Conservation (phyloP, 2,888 invertebrate species). For the Odiellus spinosus region DNA sequence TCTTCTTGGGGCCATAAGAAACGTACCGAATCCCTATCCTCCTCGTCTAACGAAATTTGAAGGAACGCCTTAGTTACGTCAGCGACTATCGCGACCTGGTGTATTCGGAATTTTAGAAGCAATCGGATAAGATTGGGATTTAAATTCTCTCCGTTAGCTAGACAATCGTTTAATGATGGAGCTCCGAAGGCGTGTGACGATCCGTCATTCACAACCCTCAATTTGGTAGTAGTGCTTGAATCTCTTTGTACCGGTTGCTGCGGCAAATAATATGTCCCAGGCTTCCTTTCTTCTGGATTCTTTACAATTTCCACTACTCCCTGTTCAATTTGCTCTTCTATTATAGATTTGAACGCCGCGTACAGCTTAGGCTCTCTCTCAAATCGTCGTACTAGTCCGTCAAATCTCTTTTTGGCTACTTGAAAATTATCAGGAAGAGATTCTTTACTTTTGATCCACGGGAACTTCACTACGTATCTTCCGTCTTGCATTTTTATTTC, state of each 20-base stretch:
- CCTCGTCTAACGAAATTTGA: conserved; percentile 1
- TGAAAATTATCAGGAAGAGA: background rate
- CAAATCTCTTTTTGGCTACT: conserved; percentile 1
- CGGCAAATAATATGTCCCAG: conserved; percentile 3
- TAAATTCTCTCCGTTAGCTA: conserved; percentile 4
- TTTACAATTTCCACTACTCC: background rate
- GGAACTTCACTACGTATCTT: too few relatives aligned
- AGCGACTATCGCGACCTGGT: conserved; percentile 4
- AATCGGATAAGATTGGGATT: background rate
- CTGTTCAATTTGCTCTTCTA: too few relatives aligned
- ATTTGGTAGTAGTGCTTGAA: conserved; percentile 2
- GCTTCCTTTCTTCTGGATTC: background rate
- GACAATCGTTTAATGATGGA: conserved; percentile 6
- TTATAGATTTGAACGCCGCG: background rate
- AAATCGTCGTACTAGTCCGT: background rate
- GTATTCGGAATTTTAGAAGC: conserved; percentile 8
- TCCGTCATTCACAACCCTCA: conserved; percentile 7
- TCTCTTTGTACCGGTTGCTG: conserved; percentile 6
- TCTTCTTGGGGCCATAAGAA: conserved; percentile 2
- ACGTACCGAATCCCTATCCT: conserved; percentile 1
- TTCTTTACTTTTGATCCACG: too few relatives aligned
- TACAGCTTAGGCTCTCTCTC: background rate
- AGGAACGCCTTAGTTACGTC: conserved; percentile 9
- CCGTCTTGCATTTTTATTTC: too few relatives aligned
- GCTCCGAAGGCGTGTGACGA: background rate